Conservation (phyloP, 2,113 vertebrate species). For the Tursiops truncatus region DNA sequence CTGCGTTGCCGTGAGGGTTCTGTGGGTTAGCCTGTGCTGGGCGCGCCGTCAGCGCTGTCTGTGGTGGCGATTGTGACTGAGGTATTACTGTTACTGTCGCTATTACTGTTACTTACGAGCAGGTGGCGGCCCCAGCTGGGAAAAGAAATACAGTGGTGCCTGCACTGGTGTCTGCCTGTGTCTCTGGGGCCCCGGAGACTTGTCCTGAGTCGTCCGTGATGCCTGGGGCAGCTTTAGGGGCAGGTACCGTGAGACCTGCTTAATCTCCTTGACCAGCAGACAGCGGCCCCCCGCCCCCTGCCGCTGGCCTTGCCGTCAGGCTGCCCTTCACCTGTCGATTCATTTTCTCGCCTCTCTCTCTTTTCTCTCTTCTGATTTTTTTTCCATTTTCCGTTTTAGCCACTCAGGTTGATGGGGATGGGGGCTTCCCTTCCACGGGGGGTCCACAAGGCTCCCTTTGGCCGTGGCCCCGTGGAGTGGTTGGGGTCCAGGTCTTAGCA, state of each 20-base stretch:
- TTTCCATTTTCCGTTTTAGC: background rate
- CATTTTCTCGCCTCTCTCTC: background rate
- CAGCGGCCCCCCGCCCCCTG: fast-evolving
- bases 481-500: background rate
- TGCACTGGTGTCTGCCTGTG: fast-evolving
- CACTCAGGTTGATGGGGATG: background rate
- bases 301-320: background rate
- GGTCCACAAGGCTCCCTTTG: background rate
- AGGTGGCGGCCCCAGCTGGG: too few species aligned
- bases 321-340: too few species aligned
- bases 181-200: background rate
- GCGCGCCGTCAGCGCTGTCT: fast-evolving
- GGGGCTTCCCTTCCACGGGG: background rate
- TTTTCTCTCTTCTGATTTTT: background rate
- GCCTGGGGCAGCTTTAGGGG: background rate
- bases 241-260: fast-evolving
- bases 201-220: background rate
- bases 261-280: background rate
- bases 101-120: background rate
- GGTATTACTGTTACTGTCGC: background rate
- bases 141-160: too few species aligned
- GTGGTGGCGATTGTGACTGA: background rate
- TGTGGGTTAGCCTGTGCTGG: background rate
- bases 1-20: fast-evolving
- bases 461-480: fast-evolving